Evolutionary conservation across 1,140 invertebrate genomes (phyloP), one percentile per base, ranked within the genome.

Genomic region (Zelostemma sp.): DNA sequence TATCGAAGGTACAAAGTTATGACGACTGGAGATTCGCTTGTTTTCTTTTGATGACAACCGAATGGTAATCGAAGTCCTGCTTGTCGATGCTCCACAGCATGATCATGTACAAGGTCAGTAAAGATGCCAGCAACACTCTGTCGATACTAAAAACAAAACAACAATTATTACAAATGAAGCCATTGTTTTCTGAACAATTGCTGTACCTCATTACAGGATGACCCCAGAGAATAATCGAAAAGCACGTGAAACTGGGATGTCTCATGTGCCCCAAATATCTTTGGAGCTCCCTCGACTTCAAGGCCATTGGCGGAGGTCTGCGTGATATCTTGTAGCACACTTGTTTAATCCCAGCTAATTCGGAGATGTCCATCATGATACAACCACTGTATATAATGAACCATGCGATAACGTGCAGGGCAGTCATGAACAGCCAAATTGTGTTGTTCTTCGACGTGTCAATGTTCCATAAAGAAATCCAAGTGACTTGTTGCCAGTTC

Each of bases 261-360:
- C 87, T 86, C 86, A 88, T 88, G 56, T 88, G 87, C 0, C 64
- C 58, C 56, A 85, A 82, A 56, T 87, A 85, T 51, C 80, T 76
- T 58, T 79, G 69, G 15, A 88, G 71, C 51, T 85, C 82, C 31
- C 51, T 55, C 0, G 87, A 87, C 74, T 89, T 89, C 18, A 77
- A 74, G 18, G 33, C 25, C 66, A 86, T 80, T 6, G 86, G 85
- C 19, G 80, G 74, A 16, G 84, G 84, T 54, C 83, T 76, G 19
- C 72, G 74, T 41, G 82, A 80, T 21, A 88, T 57, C 68, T 79
- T 84, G 54, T 88, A 88, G 75, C 84, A 87, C 75, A 88, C 82
- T 71, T 91, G 89, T 67, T 90, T 90, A 1, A 90, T 67, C 6
- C 90, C 89, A 16, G 86, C 57, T 1, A 91, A 72, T 69, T 91